Conservation (phyloP, 2,888 invertebrate species). For the Erpobdella octoculata region DNA sequence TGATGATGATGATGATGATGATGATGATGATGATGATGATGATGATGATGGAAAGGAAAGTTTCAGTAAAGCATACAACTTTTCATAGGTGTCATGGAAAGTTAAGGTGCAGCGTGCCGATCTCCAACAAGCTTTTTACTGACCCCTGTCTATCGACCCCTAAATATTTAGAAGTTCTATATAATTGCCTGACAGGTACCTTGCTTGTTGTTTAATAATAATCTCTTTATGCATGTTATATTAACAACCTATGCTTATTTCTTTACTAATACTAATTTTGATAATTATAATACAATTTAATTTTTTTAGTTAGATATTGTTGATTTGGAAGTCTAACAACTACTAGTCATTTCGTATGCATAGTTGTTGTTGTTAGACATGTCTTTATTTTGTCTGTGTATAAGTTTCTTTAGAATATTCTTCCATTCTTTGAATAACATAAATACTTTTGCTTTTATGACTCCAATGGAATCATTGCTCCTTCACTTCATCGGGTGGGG, state of each 20-base stretch:
- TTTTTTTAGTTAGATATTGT: too few species aligned
- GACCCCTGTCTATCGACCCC: conserved; percentile 60
- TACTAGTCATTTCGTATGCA: neutral
- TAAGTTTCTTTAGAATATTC: too few species aligned
- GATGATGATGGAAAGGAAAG: neutral
- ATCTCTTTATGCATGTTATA: neutral
- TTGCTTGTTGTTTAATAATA: neutral
- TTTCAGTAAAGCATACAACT: too few species aligned
- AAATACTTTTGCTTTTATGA: too few species aligned
- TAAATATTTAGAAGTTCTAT: conserved; percentile 61
- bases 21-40: conserved; percentile 20
- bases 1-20: conserved; percentile 19
- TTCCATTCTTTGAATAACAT: too few species aligned
- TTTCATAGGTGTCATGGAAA: neutral
- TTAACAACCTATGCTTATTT: neutral
- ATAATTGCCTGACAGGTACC: conserved; percentile 51
- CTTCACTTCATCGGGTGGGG: too few species aligned
- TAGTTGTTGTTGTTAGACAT: neutral
- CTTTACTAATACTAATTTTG: too few species aligned
- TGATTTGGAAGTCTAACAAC: too few species aligned
- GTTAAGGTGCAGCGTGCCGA: conserved; percentile 27
- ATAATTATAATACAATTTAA: too few species aligned
- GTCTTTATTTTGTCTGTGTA: neutral
- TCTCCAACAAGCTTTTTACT: conserved; percentile 51
- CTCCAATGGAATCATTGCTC: too few species aligned